Evolutionary conservation across 64 coral and sea anemone genomes (phyloP), one percentile per base, ranked within the genome.

Genomic region (Montipora efflorescens): DNA sequence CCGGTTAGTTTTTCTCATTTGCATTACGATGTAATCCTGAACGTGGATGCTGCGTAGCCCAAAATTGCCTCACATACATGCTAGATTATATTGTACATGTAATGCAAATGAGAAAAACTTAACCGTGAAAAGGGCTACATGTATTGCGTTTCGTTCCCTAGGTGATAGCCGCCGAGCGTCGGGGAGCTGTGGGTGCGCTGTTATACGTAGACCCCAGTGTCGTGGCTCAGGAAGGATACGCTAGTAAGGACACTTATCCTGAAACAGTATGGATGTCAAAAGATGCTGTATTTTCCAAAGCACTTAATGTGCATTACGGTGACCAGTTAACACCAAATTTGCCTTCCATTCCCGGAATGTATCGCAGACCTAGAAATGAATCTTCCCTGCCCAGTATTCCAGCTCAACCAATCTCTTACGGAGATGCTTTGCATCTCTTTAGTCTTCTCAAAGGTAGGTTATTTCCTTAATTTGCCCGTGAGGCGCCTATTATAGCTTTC

Each of bases 351-450:
- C 58, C 80, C 14, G 94, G 94, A 14, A 91, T 95, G 88, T 87
- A 95, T 76, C 71, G 94, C 10, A 57, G 88, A 36, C 88, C 94
- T 10, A 59, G 75, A 58, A 95, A 95, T 79, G 62, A 87, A 67
- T 87, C 80, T 7, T 47, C 44, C 10, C 23, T 95, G 10, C 88
- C 88, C 7, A 79, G 45, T 14, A 95, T 95, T 48, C 94, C 94
- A 57, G 67, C 89, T 3, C 94, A 95, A 45, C 94, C 94, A n/a
- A 95, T 95, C 47, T 91, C 88, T 4, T 95, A 87, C 11, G 48
- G 43, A 12, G 80, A 95, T 16, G 94, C 94, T 0, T 14, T 79
- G 22, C 28, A 73, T 5, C 64, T 95, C 2, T 36, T 95, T 2
- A 90, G 82, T 45, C 77, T 59, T 4, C 59, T 95, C 22, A 78